Percentiles rank a stretch among this genome's conserved stretches.
Conservation (phyloP, 2,888 invertebrate genomes). For the Mimachlamys varia region DNA sequence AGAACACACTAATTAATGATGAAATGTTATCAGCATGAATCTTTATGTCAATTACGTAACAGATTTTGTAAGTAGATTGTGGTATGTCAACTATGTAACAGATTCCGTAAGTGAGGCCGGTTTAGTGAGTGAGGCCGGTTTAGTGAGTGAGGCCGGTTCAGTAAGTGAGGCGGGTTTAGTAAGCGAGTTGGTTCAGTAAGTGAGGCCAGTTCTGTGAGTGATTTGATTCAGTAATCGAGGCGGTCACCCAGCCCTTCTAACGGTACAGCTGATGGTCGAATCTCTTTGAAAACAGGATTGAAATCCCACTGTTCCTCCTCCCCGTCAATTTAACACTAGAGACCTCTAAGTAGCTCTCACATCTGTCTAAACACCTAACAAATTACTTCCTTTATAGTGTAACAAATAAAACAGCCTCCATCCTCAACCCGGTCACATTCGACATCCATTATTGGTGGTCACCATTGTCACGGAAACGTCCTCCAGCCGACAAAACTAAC, state of each 20-base stretch:
- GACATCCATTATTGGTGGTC: neutral
- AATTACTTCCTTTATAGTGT: neutral
- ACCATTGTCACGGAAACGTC: conserved; percentile 12
- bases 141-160: too few species aligned
- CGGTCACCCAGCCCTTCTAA: neutral
- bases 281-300: neutral
- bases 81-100: neutral
- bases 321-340: neutral
- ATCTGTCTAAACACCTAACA: conserved; percentile 20
- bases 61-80: neutral
- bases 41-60: neutral
- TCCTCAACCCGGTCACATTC: neutral
- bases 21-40: too few species aligned
- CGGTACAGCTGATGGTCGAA: neutral
- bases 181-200: neutral
- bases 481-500: neutral
- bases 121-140: too few species aligned
- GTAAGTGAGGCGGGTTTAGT: neutral
- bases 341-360: neutral
- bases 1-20: too few species aligned
- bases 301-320: neutral
- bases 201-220: too few species aligned
- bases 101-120: neutral
- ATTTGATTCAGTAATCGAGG: neutral
- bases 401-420: neutral